A percentile compares a stretch with the other conserved stretches of the same genome.
These are phyloP conservation scores for Halesus radiatus DNA, from an alignment of 1,140 invertebrate species.

Conservation along the genomic window DNA sequence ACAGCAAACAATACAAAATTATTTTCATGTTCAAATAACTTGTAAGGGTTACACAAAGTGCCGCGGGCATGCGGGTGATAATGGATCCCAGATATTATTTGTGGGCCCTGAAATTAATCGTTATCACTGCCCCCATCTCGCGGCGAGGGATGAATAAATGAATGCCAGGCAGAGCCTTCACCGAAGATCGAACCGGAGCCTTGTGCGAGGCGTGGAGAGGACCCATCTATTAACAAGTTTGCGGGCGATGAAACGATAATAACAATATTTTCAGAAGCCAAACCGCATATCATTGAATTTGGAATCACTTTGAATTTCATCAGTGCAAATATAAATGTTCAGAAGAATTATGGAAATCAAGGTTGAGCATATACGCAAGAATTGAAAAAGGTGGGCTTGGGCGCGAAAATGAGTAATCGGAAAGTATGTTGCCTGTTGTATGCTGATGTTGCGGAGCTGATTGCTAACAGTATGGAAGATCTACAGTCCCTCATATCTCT, in stretches of 20 bases:
- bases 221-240: slow-evolving; percentile 36
- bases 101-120: slow-evolving; percentile 9
- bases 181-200: background rate
- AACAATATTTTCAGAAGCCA: background rate
- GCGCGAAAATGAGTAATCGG: too few species aligned
- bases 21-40: background rate
- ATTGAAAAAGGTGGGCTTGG: too few species aligned
- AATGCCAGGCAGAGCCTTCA: background rate
- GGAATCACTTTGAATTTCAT: slow-evolving; percentile 33
- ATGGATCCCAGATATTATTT: slow-evolving; percentile 28
- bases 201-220: slow-evolving; percentile 36
- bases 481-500: too few species aligned
- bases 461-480: too few species aligned
- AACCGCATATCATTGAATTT: slow-evolving; percentile 14
- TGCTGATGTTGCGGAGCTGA: too few species aligned
- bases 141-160: background rate
- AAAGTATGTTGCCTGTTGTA: too few species aligned
- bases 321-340: too few species aligned
- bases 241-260: slow-evolving; percentile 44
- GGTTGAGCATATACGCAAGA: too few species aligned
- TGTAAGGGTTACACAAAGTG: background rate
- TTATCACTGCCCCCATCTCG: too few species aligned
- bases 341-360: too few species aligned
- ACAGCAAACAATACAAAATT: too few species aligned
- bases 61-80: background rate